Conservation (phyloP, 2,113 vertebrate genomes). For the Tachysurus fulvidraco region DNA sequence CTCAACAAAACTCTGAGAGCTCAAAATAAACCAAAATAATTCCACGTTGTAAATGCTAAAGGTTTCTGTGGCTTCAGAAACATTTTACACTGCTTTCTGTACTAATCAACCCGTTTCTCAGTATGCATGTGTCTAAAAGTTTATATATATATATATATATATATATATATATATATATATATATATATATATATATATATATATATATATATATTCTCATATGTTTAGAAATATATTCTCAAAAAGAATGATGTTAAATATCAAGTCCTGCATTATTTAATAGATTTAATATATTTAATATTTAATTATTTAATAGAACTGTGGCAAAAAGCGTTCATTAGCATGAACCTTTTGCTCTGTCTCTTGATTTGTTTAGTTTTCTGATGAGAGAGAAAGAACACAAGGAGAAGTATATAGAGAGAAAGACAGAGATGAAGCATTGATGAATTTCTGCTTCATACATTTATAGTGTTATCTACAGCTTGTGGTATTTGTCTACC, state of each 20-base stretch:
- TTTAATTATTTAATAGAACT: too few species aligned
- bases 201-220: too few species aligned
- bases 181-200: too few species aligned
- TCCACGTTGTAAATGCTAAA: neutral
- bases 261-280: slow-evolving; percentile 26
- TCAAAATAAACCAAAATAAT: neutral
- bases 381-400: slow-evolving; percentile 21
- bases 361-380: neutral
- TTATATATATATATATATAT: neutral
- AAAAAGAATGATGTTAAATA: slow-evolving; percentile 35
- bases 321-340: neutral
- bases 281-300: too few species aligned
- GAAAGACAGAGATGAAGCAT: slow-evolving; percentile 4
- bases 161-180: too few species aligned
- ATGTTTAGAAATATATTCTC: too few species aligned
- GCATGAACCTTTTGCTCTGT: neutral
- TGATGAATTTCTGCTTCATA: neutral
- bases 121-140: neutral
- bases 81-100: neutral
- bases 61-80: neutral
- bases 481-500: neutral
- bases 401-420: slow-evolving; percentile 27
- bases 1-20: neutral
- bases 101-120: neutral
- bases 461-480: neutral